phyloP scores from a whole-genome alignment of 2,113 vertebrate species.

The Suricata suricatta region DNA sequence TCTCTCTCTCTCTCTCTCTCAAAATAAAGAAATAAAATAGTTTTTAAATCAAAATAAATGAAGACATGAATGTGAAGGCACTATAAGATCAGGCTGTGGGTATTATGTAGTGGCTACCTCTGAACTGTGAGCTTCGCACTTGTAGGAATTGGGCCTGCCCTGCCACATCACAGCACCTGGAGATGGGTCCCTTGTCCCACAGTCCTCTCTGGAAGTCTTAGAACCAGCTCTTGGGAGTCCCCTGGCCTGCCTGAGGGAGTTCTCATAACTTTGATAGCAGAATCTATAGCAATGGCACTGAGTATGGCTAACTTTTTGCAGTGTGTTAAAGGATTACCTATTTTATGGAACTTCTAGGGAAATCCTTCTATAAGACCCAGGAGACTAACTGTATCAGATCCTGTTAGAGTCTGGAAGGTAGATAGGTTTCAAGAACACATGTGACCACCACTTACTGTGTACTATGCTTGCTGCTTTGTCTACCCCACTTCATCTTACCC shows the following conservation, averaged over 20 bases:
- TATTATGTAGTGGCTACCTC: background rate
- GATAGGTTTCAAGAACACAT: background rate
- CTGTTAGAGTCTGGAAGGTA: background rate
- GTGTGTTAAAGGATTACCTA: background rate
- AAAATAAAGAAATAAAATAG: background rate
- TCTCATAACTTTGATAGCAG: background rate
- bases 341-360: background rate
- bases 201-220: background rate
- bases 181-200: background rate
- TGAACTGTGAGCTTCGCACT: background rate
- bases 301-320: background rate
- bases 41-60: no score
- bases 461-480: background rate
- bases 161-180: background rate
- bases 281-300: background rate
- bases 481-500: background rate
- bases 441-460: background rate
- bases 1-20: no score
- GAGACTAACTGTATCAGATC: background rate
- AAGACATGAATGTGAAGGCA: background rate
- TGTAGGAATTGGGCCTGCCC: background rate
- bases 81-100: background rate
- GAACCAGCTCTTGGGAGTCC: background rate
- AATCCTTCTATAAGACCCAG: background rate
- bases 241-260: background rate